These are phyloP conservation scores for Climacteris rufus DNA, from an alignment of 2,113 vertebrate species.

Conservation along the genomic window DNA sequence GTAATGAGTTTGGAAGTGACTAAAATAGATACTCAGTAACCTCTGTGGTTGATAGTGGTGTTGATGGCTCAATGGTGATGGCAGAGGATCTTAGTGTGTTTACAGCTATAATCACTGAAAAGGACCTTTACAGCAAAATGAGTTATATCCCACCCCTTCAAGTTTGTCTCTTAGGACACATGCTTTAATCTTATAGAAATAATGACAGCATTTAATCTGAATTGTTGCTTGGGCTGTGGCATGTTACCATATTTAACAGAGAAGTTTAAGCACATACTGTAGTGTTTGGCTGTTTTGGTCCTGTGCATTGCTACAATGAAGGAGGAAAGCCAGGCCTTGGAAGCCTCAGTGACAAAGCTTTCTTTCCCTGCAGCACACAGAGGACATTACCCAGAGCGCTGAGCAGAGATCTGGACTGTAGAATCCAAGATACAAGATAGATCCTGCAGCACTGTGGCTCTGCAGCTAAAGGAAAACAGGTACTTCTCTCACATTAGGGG, in stretches of 20 bases:
- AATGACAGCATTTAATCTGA: not conserved
- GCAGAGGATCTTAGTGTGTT: not conserved
- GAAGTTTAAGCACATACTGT: not conserved
- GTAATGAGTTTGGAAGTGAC: not conserved
- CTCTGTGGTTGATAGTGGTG: not conserved
- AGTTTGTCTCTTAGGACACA: not conserved
- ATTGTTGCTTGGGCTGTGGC: not conserved
- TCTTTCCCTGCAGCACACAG: not conserved
- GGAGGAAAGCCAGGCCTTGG: not conserved
- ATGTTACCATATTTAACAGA: not conserved
- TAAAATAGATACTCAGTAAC: not conserved
- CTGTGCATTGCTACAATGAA: not conserved
- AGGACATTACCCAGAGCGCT: not conserved
- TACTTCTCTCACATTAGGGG: not conserved
- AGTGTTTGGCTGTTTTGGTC: not conserved
- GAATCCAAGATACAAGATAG: not conserved
- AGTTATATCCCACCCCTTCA: not conserved
- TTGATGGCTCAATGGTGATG: not conserved
- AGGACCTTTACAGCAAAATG: not conserved
- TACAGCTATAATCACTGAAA: not conserved
- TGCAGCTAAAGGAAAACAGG: not conserved
- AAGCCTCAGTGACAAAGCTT: not conserved
- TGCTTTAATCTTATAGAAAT: not conserved
- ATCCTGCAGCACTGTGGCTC: not conserved
- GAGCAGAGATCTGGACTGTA: not conserved